Conservation (phyloP, 1,140 invertebrate genomes). For the Calycopis cecrops region DNA sequence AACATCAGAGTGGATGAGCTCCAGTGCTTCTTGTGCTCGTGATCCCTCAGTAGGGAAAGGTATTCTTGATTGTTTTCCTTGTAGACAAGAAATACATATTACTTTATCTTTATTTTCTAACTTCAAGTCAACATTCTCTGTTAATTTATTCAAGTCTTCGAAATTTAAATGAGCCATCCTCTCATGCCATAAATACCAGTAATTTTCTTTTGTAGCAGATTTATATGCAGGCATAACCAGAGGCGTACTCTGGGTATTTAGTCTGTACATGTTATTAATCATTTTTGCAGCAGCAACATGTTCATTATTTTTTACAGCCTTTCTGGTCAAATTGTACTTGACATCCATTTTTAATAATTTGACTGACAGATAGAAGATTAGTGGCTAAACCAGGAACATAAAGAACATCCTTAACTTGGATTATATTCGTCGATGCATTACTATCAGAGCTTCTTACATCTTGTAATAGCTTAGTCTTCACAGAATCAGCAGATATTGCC, state of each 20-base stretch:
- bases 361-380: too few relatives aligned
- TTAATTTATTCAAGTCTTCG: slow-evolving; percentile 28
- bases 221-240: slow-evolving; percentile 36
- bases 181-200: slow-evolving; percentile 27
- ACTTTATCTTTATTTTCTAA: slow-evolving; percentile 27
- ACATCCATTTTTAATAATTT: slow-evolving; percentile 40
- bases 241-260: slow-evolving; percentile 27
- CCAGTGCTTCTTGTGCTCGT: slow-evolving; percentile 7
- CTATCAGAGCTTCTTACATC: slow-evolving; percentile 16
- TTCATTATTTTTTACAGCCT: slow-evolving; percentile 29
- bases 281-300: slow-evolving; percentile 29
- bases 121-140: slow-evolving; percentile 24
- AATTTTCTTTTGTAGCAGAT: slow-evolving; percentile 12
- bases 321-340: slow-evolving; percentile 34
- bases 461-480: slow-evolving; percentile 22
- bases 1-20: not conserved
- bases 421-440: slow-evolving; percentile 6
- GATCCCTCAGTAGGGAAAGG: slow-evolving; percentile 13
- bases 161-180: slow-evolving; percentile 29
- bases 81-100: slow-evolving; percentile 13
- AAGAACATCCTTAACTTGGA: slow-evolving; percentile 34
- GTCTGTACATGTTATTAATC: slow-evolving; percentile 36
- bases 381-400: slow-evolving; percentile 34
- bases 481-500: slow-evolving; percentile 19
- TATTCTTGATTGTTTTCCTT: slow-evolving; percentile 17